Evolutionary conservation across 2,888 invertebrate species (phyloP).

Genomic region (Polyommatus icarus): DNA sequence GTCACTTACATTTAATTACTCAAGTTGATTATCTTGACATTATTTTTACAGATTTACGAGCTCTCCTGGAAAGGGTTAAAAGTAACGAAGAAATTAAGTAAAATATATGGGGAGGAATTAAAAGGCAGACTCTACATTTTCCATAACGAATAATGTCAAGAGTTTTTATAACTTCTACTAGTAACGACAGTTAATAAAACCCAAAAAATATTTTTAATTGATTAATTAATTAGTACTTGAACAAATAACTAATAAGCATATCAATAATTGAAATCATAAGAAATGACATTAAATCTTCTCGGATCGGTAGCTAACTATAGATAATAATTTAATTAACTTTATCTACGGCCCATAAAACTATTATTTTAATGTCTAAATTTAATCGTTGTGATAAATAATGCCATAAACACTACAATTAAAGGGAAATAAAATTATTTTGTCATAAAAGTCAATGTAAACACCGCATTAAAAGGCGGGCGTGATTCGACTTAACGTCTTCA

Average conservation of each 20-base stretch:
- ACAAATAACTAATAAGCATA: not conserved
- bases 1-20: slow-evolving; percentile 76
- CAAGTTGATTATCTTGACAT: slow-evolving; percentile 67
- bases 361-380: slow-evolving; percentile 14
- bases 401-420: slow-evolving; percentile 36
- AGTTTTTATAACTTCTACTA: not conserved
- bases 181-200: not conserved
- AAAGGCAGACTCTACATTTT: not conserved
- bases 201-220: not conserved
- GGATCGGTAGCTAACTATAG: not conserved
- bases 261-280: not conserved
- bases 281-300: not conserved
- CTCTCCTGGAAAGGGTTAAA: not conserved
- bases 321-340: slow-evolving; percentile 12
- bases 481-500: slow-evolving; percentile 76
- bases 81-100: not conserved
- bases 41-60: not conserved
- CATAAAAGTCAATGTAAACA: slow-evolving; percentile 75
- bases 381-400: slow-evolving; percentile 40
- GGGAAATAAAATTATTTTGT: slow-evolving; percentile 65
- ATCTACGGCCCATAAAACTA: slow-evolving; percentile 7
- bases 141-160: not conserved
- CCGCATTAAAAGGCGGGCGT: slow-evolving; percentile 62
- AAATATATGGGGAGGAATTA: too few species aligned
- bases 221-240: not conserved